Conservation (phyloP, 1,140 invertebrate species). For the Odontomachus brunneus region DNA sequence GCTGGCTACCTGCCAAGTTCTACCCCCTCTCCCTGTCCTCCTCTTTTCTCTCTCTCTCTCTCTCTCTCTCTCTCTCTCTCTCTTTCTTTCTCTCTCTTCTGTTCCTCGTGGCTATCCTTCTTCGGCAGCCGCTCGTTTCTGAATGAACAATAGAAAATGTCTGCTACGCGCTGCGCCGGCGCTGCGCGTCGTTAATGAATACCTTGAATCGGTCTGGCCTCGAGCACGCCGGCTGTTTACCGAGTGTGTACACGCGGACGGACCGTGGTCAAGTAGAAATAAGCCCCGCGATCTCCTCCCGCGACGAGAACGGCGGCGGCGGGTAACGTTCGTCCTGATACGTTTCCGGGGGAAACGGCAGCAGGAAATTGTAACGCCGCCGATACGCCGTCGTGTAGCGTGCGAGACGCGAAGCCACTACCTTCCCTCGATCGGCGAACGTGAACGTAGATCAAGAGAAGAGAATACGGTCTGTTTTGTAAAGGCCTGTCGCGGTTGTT, state of each 20-base stretch:
- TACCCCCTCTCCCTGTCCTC: no score
- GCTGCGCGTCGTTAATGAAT: slow-evolving; percentile 72
- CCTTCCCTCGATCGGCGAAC: no score
- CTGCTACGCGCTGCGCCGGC: slow-evolving; percentile 69
- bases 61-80: background rate
- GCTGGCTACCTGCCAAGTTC: slow-evolving; percentile 68
- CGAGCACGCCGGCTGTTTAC: slow-evolving; percentile 73
- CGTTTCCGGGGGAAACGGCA: slow-evolving; percentile 47
- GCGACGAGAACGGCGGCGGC: background rate
- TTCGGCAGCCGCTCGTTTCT: slow-evolving; percentile 70
- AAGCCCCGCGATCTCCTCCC: no score
- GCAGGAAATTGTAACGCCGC: slow-evolving; percentile 47
- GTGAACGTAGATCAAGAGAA: slow-evolving; percentile 40
- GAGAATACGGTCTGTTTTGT: no score
- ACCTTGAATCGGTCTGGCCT: slow-evolving; percentile 74
- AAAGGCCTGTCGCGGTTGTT: no score
- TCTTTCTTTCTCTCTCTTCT: slow-evolving; percentile 17
- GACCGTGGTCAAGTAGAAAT: slow-evolving; percentile 44
- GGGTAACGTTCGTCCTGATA: slow-evolving; percentile 27
- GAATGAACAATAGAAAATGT: slow-evolving; percentile 76
- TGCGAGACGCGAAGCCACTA: no score
- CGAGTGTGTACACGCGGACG: slow-evolving; percentile 61
- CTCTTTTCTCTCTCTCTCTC: no score
- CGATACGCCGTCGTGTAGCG: slow-evolving; percentile 35
- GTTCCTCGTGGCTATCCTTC: slow-evolving; percentile 59